A percentile compares a stretch with the other conserved stretches of the same genome.
Evolutionary conservation across 2,113 vertebrate species (phyloP).

Genomic region (Sardina pilchardus): DNA sequence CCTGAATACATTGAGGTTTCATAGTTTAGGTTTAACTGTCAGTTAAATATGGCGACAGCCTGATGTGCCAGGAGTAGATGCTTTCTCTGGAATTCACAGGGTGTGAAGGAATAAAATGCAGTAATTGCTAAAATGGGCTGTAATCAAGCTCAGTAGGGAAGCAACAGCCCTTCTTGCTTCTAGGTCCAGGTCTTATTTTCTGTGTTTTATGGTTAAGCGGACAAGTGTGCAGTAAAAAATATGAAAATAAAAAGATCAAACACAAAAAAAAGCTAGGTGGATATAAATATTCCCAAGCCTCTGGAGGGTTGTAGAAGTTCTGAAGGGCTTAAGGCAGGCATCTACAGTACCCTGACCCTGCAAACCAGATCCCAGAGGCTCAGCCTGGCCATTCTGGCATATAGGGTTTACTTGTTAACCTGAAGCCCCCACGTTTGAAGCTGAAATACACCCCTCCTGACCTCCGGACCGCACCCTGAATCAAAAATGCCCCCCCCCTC

Average conservation of each 20-base stretch:
- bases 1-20: background rate
- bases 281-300: slow-evolving; percentile 62
- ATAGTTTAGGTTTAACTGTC: background rate
- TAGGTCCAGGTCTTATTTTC: background rate
- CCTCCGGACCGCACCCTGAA: slow-evolving; percentile 59
- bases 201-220: background rate
- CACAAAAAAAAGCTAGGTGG: slow-evolving; percentile 49
- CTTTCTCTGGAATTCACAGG: slow-evolving; percentile 63
- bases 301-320: slow-evolving; percentile 56
- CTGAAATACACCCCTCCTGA: slow-evolving; percentile 46
- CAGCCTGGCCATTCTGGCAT: slow-evolving; percentile 53
- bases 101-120: slow-evolving; percentile 59
- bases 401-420: slow-evolving; percentile 52
- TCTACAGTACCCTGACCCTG: slow-evolving; percentile 38
- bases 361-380: slow-evolving; percentile 52
- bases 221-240: slow-evolving; percentile 13
- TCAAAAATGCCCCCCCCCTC: slow-evolving; percentile 63
- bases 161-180: slow-evolving; percentile 32
- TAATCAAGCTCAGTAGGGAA: slow-evolving; percentile 57
- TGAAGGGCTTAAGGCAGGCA: slow-evolving; percentile 53
- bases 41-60: background rate
- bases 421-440: slow-evolving; percentile 52
- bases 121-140: slow-evolving; percentile 62
- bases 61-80: slow-evolving; percentile 54
- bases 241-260: slow-evolving; percentile 63